phyloP scores from a whole-genome alignment of 2,888 invertebrate genomes.

The Mesochorus sp. region DNA sequence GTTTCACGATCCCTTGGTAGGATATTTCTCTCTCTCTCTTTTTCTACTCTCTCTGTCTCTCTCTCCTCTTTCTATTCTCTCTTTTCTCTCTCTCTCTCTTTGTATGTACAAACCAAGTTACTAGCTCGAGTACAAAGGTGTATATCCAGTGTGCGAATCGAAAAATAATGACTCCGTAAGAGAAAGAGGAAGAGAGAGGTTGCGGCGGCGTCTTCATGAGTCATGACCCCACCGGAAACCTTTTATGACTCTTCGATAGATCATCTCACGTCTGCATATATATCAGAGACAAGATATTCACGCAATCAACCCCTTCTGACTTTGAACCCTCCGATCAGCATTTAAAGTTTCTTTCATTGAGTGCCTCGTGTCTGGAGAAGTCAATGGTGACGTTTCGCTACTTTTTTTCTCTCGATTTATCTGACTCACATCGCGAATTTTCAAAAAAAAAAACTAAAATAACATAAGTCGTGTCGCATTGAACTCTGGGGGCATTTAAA shows the following conservation, averaged over 20 bases:
- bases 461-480: no score
- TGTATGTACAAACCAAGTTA: slow-evolving; percentile 44
- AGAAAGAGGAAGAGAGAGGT: slow-evolving; percentile 57
- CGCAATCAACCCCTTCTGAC: no score
- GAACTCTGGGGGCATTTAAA: no score
- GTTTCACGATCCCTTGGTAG: slow-evolving; percentile 38
- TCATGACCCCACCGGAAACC: slow-evolving; percentile 67
- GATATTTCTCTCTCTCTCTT: slow-evolving; percentile 38
- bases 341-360: no score
- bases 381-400: no score
- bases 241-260: slow-evolving; percentile 69
- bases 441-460: no score
- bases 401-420: no score
- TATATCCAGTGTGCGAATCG: slow-evolving; percentile 65
- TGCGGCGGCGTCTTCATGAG: slow-evolving; percentile 69
- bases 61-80: background rate
- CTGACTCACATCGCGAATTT: no score
- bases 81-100: no score
- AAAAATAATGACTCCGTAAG: slow-evolving; percentile 65
- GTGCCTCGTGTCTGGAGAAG: no score
- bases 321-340: no score
- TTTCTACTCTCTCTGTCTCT: slow-evolving; percentile 1
- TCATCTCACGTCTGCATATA: slow-evolving; percentile 67
- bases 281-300: no score
- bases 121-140: slow-evolving; percentile 29